Conservation (phyloP, 2,113 vertebrate genomes). For the Bufo bufo region DNA sequence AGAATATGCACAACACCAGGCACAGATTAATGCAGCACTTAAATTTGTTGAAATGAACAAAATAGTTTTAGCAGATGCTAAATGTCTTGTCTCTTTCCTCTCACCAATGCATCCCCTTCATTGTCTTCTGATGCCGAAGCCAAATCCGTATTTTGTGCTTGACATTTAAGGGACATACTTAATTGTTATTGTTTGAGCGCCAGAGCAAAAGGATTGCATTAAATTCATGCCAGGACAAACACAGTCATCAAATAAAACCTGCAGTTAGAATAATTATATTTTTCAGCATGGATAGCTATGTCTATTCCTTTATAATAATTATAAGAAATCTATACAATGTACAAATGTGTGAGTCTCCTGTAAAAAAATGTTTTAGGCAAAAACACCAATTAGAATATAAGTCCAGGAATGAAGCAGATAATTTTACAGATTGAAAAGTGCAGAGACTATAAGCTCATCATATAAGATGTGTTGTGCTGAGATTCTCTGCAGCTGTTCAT, state of each 20-base stretch:
- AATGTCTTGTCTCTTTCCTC: slow-evolving; percentile 23
- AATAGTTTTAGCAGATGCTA: slow-evolving; percentile 37
- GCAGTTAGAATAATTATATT: slow-evolving; percentile 18
- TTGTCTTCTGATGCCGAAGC: slow-evolving; percentile 40
- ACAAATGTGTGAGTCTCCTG: background rate
- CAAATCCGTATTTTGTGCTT: slow-evolving; percentile 45
- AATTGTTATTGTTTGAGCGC: slow-evolving; percentile 36
- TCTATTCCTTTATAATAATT: background rate
- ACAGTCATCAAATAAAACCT: slow-evolving; percentile 33
- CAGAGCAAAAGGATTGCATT: slow-evolving; percentile 51
- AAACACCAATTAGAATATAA: background rate
- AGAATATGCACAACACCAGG: background rate
- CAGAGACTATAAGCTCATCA: background rate
- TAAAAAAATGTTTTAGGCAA: background rate
- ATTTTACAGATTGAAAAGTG: too few species aligned
- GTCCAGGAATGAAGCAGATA: background rate
- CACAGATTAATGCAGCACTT: background rate
- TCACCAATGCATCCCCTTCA: slow-evolving; percentile 41
- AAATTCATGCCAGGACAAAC: slow-evolving; percentile 47
- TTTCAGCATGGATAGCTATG: background rate
- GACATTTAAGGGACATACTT: slow-evolving; percentile 48
- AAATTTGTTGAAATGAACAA: background rate
- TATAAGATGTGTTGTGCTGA: too few species aligned
- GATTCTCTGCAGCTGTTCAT: too few species aligned
- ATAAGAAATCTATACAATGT: background rate